Conservation (phyloP, 2,113 vertebrate species). For the Riparia riparia region DNA sequence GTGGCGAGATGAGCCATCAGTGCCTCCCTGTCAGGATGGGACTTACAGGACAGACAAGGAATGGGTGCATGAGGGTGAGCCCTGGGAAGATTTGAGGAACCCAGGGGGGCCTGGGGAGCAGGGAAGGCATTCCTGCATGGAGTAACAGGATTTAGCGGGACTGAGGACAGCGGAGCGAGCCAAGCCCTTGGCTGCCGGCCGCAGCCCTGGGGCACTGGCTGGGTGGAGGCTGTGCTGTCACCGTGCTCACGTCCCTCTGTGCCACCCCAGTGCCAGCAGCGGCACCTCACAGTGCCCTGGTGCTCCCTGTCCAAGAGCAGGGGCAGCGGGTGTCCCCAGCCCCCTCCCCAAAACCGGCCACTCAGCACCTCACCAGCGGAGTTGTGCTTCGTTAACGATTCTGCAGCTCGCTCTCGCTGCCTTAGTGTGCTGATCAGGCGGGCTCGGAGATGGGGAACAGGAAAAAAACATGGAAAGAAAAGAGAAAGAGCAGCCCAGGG, state of each 20-base stretch:
- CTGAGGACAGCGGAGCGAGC: not conserved
- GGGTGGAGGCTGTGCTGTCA: not conserved
- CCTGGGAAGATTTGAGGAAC: not conserved
- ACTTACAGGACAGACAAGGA: accelerated
- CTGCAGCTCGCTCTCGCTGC: not conserved
- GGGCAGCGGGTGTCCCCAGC: not conserved
- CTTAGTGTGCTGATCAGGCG: constrained; percentile 56
- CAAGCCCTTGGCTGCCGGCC: not conserved
- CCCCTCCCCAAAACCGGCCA: not conserved
- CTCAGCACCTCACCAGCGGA: not conserved
- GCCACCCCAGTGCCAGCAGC: accelerated
- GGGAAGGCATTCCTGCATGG: not conserved
- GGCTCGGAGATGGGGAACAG: constrained; percentile 20
- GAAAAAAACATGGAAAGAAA: constrained; percentile 14
- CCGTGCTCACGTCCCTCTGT: accelerated
- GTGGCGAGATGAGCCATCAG: accelerated
- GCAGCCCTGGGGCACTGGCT: not conserved
- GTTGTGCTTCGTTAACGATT: constrained; percentile 38
- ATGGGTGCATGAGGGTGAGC: not conserved
- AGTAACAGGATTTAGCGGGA: constrained; percentile 3
- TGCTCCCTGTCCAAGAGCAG: not conserved
- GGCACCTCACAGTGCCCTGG: not conserved
- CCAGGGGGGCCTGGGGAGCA: not conserved
- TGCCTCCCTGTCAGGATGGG: not conserved
- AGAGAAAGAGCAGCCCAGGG: constrained; percentile 69